Evolutionary conservation across 2,888 invertebrate genomes (phyloP).

Genomic region (Meiosimyza platycephala): DNA sequence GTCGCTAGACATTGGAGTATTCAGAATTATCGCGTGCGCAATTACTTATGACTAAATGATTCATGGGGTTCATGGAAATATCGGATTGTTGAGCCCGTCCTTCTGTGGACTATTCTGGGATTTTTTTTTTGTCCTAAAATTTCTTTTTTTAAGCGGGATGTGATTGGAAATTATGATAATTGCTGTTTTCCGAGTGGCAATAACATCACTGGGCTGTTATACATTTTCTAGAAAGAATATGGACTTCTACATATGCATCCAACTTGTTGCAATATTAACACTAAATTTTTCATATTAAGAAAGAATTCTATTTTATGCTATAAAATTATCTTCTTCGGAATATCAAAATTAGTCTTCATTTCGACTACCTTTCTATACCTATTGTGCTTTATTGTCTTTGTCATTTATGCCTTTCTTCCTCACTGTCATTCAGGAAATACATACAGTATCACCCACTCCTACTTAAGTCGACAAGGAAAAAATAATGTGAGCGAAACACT

Average conservation of each 20-base stretch:
- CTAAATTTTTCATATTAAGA: too few species aligned
- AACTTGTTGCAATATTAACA: too few species aligned
- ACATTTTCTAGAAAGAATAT: too few species aligned
- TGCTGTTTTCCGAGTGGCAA: too few species aligned
- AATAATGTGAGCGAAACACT: not conserved
- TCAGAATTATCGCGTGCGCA: slow-evolving; percentile 13
- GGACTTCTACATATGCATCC: too few species aligned
- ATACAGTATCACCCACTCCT: not conserved
- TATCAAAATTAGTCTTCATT: too few species aligned
- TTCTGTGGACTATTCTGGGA: not conserved
- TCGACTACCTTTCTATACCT: too few species aligned
- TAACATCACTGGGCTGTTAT: too few species aligned
- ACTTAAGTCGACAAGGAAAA: not conserved
- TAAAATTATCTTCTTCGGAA: too few species aligned
- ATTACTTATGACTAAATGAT: slow-evolving; percentile 17
- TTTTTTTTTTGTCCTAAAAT: not conserved
- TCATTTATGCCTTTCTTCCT: not conserved
- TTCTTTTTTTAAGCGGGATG: not conserved
- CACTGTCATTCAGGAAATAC: slow-evolving; percentile 16
- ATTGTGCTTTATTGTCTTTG: not conserved
- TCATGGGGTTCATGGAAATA: not conserved
- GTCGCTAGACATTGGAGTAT: not conserved
- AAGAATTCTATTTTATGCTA: too few species aligned
- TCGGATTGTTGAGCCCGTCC: not conserved
- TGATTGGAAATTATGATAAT: slow-evolving; percentile 4